Conservation (phyloP, 2,888 invertebrate species). For the Lasioglossum lativentre region DNA sequence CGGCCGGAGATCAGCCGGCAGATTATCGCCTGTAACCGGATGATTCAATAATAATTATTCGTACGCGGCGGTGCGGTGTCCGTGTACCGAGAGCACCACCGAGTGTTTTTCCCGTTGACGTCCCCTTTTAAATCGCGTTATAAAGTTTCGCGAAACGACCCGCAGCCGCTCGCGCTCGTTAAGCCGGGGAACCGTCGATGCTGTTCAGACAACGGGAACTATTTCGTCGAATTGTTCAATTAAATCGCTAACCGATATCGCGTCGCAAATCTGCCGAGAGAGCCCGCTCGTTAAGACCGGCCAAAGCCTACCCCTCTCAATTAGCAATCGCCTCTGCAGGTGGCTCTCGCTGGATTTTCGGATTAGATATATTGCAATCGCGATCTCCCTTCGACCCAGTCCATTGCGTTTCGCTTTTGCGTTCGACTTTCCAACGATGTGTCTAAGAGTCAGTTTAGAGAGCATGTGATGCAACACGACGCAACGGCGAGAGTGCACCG, state of each 20-base stretch:
- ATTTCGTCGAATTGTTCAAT: constrained; percentile 16
- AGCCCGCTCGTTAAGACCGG: constrained; percentile 23
- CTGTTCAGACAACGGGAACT: neutral
- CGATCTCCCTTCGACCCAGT: neutral
- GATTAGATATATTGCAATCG: constrained; percentile 6
- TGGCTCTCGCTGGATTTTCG: constrained; percentile 17
- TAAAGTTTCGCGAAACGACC: neutral
- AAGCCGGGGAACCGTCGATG: neutral
- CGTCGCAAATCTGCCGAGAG: constrained; percentile 25
- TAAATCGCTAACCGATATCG: constrained; percentile 11
- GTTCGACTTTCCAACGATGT: neutral
- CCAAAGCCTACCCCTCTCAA: neutral
- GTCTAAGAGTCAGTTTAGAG: neutral
- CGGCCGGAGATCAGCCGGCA: constrained; percentile 43
- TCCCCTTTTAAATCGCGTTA: neutral
- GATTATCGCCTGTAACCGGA: constrained; percentile 46
- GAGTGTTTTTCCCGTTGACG: neutral
- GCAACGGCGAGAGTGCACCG: neutral
- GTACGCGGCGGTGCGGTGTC: neutral
- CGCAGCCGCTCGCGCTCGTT: neutral
- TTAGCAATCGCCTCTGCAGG: neutral
- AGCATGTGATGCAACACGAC: neutral
- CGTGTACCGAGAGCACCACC: constrained; percentile 5
- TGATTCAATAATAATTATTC: constrained; percentile 61
- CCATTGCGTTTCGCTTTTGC: neutral